phyloP scores from a whole-genome alignment of 2,888 invertebrate species.

The Thecocarcelia acutangulata region DNA sequence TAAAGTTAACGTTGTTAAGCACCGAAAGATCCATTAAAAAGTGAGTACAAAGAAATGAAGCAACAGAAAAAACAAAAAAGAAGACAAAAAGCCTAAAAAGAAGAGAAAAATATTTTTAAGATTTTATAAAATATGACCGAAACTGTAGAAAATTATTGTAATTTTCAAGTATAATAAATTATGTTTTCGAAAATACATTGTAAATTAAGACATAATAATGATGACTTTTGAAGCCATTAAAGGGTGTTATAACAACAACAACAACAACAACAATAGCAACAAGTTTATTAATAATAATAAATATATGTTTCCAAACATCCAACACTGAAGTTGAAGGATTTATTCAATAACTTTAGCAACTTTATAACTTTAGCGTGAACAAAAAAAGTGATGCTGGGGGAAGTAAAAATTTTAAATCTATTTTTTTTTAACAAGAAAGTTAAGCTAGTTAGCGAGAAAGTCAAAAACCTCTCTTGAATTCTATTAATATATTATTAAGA shows the following conservation, averaged over 20 bases:
- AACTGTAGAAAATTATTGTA: constrained; percentile 54
- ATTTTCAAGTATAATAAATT: constrained; percentile 66
- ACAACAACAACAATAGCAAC: constrained; percentile 1
- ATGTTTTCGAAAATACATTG: constrained; percentile 34
- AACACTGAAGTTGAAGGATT: constrained; percentile 60
- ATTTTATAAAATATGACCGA: constrained; percentile 44
- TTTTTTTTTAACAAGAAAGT: too few relatives aligned
- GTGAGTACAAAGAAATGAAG: not conserved
- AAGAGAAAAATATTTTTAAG: not conserved
- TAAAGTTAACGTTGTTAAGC: constrained; percentile 10
- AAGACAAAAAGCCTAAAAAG: not conserved
- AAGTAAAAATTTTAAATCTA: not conserved
- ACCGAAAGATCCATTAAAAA: constrained; percentile 13
- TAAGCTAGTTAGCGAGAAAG: too few relatives aligned
- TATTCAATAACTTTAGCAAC: constrained; percentile 47
- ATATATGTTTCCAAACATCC: constrained; percentile 6
- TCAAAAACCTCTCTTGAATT: too few relatives aligned
- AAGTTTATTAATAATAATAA: constrained; percentile 30
- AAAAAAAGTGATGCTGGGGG: not conserved
- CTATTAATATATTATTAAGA: too few relatives aligned
- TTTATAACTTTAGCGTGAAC: too few relatives aligned
- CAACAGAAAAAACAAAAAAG: too few relatives aligned
- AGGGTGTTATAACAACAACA: constrained; percentile 48
- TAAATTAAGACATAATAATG: constrained; percentile 70
- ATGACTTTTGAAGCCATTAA: constrained; percentile 61